A percentile compares a stretch with the other conserved stretches of the same genome.
These are phyloP conservation scores for Desoria tigrina DNA, from an alignment of 2,888 invertebrate species.

Conservation along the genomic window DNA sequence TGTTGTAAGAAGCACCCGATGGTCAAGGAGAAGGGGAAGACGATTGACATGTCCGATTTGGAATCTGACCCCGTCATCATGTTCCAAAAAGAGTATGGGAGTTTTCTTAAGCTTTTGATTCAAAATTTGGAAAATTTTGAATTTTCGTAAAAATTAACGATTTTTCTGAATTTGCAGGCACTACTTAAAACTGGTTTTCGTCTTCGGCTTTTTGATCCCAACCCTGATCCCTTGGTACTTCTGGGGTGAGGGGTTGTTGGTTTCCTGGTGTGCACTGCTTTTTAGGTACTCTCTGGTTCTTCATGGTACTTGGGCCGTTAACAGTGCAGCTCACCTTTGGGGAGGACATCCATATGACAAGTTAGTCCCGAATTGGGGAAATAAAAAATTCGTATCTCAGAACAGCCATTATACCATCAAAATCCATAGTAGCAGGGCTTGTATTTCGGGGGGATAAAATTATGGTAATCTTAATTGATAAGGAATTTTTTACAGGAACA, in stretches of 20 bases:
- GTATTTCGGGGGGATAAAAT: slow-evolving; percentile 61
- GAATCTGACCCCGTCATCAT: slow-evolving; percentile 74
- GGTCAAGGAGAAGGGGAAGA: slow-evolving; percentile 80
- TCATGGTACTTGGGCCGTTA: slow-evolving; percentile 78
- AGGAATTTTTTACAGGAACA: slow-evolving; percentile 61
- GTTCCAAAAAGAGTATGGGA: slow-evolving; percentile 78
- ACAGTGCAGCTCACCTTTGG: slow-evolving; percentile 77
- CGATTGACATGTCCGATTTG: slow-evolving; percentile 81
- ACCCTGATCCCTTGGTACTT: slow-evolving; percentile 65
- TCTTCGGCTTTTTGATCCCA: slow-evolving; percentile 66
- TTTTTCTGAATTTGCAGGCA: slow-evolving; percentile 62
- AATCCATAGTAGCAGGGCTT: slow-evolving; percentile 61
- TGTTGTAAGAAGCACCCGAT: slow-evolving; percentile 87
- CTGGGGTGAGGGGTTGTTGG: slow-evolving; percentile 68
- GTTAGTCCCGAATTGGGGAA: slow-evolving; percentile 41
- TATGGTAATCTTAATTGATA: slow-evolving; percentile 57
- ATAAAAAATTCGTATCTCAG: slow-evolving; percentile 52
- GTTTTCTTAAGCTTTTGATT: slow-evolving; percentile 46
- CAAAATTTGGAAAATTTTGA: neutral
- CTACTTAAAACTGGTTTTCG: slow-evolving; percentile 64
- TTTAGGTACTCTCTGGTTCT: slow-evolving; percentile 66
- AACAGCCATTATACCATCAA: slow-evolving; percentile 63
- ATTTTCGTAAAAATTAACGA: neutral
- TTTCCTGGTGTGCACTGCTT: slow-evolving; percentile 65
- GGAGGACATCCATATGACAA: slow-evolving; percentile 75